Evolutionary conservation across 2,888 invertebrate species (phyloP).

Genomic region (Acanthosepion lycidas): DNA sequence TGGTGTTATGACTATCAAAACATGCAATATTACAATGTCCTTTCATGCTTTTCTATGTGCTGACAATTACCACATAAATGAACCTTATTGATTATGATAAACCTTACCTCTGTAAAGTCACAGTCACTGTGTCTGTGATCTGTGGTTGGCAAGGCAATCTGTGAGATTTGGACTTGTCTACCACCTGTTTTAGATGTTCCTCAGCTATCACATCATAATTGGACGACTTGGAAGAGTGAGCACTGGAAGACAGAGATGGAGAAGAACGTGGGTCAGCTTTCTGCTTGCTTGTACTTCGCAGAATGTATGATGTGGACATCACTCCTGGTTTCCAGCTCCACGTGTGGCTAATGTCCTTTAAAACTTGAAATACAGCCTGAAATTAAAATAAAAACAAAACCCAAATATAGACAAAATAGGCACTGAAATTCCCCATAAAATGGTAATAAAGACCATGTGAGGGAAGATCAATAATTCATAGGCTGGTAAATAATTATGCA

Average conservation of each 20-base stretch:
- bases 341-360: constrained; percentile 46
- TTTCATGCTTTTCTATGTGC: too few species aligned
- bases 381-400: not conserved
- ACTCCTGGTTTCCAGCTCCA: constrained; percentile 47
- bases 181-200: not conserved
- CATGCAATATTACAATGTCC: too few species aligned
- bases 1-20: too few species aligned
- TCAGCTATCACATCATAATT: constrained; percentile 47
- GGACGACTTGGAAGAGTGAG: constrained; percentile 38
- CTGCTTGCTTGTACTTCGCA: constrained; percentile 37
- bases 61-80: too few species aligned
- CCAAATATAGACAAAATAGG: not conserved
- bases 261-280: constrained; percentile 34
- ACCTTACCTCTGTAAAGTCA: constrained; percentile 40
- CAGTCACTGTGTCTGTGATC: constrained; percentile 45
- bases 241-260: constrained; percentile 35
- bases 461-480: too few species aligned
- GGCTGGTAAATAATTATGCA: too few species aligned
- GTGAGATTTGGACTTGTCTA: not conserved
- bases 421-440: not conserved
- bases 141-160: constrained; percentile 42
- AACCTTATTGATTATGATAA: too few species aligned
- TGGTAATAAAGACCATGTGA: too few species aligned
- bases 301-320: constrained; percentile 46
- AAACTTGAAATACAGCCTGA: constrained; percentile 44